Evolutionary conservation across 2,888 invertebrate species (phyloP).

Genomic region (Crossocerus cetratus): DNA sequence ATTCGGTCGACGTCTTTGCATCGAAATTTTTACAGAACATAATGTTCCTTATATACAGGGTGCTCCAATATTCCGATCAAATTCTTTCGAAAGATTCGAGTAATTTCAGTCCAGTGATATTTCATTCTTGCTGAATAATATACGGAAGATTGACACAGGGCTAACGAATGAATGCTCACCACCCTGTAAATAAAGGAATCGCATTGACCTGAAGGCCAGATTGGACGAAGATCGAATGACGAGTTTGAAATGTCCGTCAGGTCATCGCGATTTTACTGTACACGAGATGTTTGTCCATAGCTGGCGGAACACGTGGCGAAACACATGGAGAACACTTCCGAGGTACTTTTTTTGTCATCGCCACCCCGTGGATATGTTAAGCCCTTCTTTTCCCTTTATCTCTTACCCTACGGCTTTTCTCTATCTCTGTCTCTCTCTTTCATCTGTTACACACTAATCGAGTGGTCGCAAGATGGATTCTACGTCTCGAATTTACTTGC

Average conservation of each 20-base stretch:
- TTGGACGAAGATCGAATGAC: conserved; percentile 30
- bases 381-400: conserved; percentile 47
- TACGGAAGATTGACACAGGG: background rate
- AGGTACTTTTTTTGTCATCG: conserved; percentile 65
- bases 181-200: conserved; percentile 57
- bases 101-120: background rate
- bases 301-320: conserved; percentile 74
- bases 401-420: conserved; percentile 41
- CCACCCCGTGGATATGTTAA: conserved; percentile 58
- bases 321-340: conserved; percentile 72
- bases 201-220: conserved; percentile 63
- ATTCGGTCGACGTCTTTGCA: conserved; percentile 62
- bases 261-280: conserved; percentile 68
- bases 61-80: conserved; percentile 35
- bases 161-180: conserved; percentile 42
- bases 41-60: conserved; percentile 56
- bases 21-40: conserved; percentile 55
- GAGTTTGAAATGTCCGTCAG: conserved; percentile 57
- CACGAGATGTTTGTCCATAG: conserved; percentile 72
- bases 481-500: conserved; percentile 38
- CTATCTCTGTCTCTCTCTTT: conserved; percentile 40
- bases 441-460: background rate
- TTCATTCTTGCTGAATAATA: background rate
- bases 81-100: background rate
- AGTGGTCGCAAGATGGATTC: conserved; percentile 22